Base-by-base conservation (phyloP, 2,888 invertebrate species). In the Capitulum mitella region DNA sequence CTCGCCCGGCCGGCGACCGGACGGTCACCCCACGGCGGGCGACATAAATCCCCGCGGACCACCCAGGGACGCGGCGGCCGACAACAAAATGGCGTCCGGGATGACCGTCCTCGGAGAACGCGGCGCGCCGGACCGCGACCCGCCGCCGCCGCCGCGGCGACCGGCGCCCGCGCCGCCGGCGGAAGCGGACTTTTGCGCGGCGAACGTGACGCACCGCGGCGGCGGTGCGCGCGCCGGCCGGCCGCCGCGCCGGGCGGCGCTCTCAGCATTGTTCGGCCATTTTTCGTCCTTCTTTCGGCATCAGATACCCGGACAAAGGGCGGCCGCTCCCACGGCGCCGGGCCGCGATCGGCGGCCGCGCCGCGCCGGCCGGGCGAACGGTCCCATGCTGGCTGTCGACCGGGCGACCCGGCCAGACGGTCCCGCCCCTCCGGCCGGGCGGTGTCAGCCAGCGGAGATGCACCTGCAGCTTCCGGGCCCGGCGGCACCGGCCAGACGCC, bases 211-310 rank as follows among this genome's bases (percentile, higher is more conserved):
- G 29, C 19, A 34, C 34, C 6, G 64, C 34, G 34, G 19, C 10
- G 64, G 34, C 34, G 34, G 34, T 64, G 34, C 64, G 51, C 51
- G 19, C 51, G 51, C 22, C 22, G 22, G 22, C 51, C 22, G 51
- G 16, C 34, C 64, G 32, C 64, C 34, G 32, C 3, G 61, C 61
- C 29, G 14, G 32, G 14, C 64, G 58, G 34, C 64, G 34, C 34
- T 64, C 64, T 34, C 64, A 34, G 64, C 64, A 64, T 64, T 64
- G 64, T 64, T 34, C 34, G 34, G 34, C 3, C 64, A 64, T 64
- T 64, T 64, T 64, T 64, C 64, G 64, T 29, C 64, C 64, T 64
- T 64, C 64, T 64, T 64, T 64, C 34, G 16, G 5, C 64, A 19
- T 29, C 34, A 29, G 32, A 19, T 64, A 29, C 19, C 16, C 29